Evolutionary conservation across 2,888 invertebrate species (phyloP).

Genomic region (Trachelus iudaicus): DNA sequence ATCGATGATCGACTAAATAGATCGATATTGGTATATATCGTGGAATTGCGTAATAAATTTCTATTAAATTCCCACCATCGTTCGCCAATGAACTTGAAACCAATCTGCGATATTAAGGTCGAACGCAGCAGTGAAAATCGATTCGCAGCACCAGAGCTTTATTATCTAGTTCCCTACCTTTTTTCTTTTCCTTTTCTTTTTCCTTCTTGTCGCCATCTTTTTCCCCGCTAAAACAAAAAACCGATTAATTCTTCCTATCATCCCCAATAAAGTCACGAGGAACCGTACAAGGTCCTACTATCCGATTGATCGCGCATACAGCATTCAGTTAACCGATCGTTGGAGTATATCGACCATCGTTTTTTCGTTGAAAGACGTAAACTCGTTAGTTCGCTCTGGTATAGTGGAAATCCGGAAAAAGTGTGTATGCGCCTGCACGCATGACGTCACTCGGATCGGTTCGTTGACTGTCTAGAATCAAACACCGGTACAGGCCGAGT

Average conservation of each 20-base stretch:
- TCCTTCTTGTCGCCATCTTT: conserved; percentile 57
- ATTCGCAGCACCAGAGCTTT: not conserved
- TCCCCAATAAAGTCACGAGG: not conserved
- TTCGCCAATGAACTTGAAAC: not conserved
- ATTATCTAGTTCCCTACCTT: conserved; percentile 43
- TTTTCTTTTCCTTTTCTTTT: conserved; percentile 59
- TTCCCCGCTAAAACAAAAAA: conserved; percentile 49
- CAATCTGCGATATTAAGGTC: not conserved
- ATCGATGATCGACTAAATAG: not conserved
- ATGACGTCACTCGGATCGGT: not conserved
- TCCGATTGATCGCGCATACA: not conserved
- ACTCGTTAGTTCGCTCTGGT: not conserved
- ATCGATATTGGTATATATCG: not conserved
- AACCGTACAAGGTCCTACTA: not conserved
- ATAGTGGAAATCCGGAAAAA: not conserved
- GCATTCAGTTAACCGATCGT: not conserved
- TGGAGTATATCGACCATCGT: not conserved
- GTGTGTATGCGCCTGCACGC: not conserved
- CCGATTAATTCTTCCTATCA: not conserved
- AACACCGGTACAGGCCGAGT: not conserved
- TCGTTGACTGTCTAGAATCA: not conserved
- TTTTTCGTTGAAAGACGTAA: not conserved
- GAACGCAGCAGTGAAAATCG: not conserved
- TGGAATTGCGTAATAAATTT: not conserved
- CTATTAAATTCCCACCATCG: not conserved